phyloP scores from a whole-genome alignment of 2,888 invertebrate genomes.

The Heliconius sara region DNA sequence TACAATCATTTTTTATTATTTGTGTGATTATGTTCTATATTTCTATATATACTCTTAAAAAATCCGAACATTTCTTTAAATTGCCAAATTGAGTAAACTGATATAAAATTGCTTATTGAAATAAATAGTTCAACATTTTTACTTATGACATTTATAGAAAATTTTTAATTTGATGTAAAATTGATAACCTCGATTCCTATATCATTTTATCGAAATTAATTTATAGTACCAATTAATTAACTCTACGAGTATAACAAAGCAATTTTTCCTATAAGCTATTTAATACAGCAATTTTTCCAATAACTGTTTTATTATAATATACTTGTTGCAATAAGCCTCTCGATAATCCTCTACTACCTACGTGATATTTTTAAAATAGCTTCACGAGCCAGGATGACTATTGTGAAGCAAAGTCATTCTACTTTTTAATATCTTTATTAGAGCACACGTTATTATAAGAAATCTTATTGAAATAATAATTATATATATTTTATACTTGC shows the following conservation, averaged over 20 bases:
- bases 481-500: neutral
- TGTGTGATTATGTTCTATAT: too few species aligned
- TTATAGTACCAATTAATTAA: too few species aligned
- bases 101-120: too few species aligned
- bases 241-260: too few species aligned
- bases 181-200: neutral
- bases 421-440: neutral
- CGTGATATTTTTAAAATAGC: neutral
- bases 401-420: neutral
- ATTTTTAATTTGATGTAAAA: too few species aligned
- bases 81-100: too few species aligned
- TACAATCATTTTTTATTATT: too few species aligned
- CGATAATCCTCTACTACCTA: neutral
- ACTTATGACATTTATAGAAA: too few species aligned
- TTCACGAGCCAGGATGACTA: neutral
- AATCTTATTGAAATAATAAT: neutral
- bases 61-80: too few species aligned
- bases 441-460: neutral
- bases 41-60: too few species aligned
- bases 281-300: conserved; percentile 1
- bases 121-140: too few species aligned
- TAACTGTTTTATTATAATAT: conserved; percentile 13
- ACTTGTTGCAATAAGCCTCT: neutral
- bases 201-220: neutral
- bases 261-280: neutral